A percentile compares a stretch with the other conserved stretches of the same genome.
phyloP scores from a whole-genome alignment of 2,888 invertebrate genomes.

The Sesia bembeciformis region DNA sequence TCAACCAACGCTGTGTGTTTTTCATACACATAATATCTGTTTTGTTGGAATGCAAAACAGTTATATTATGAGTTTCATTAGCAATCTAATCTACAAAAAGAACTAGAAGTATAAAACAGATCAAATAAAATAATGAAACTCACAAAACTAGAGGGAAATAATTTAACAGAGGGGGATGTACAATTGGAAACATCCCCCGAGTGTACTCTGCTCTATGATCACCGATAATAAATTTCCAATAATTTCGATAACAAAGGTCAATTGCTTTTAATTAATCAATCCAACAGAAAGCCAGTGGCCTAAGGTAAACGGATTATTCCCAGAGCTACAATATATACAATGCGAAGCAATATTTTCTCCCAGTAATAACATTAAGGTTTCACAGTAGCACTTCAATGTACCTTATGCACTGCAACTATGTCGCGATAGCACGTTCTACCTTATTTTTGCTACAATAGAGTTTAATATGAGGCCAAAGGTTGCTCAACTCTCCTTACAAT shows the following conservation, averaged over 20 bases:
- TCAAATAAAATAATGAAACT: no score
- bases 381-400: not conserved
- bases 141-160: no score
- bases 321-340: conserved; percentile 7
- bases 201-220: not conserved
- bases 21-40: no score
- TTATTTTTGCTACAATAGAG: conserved; percentile 17
- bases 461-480: conserved; percentile 14
- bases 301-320: not conserved
- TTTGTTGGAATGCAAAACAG: no score
- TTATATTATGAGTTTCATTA: no score
- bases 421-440: conserved; percentile 13
- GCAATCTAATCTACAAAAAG: no score
- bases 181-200: not conserved
- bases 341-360: conserved; percentile 19
- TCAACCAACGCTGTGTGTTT: no score
- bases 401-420: not conserved
- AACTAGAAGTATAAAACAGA: no score
- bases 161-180: no score
- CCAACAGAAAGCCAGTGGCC: not conserved
- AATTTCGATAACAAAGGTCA: not conserved
- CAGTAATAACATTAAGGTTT: conserved; percentile 17
- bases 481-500: conserved; percentile 19
- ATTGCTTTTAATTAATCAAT: not conserved
- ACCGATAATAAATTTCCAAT: not conserved